A percentile compares a stretch with the other conserved stretches of the same genome.
phyloP scores from a whole-genome alignment of 2,888 invertebrate species.

The Oligia latruncula region DNA sequence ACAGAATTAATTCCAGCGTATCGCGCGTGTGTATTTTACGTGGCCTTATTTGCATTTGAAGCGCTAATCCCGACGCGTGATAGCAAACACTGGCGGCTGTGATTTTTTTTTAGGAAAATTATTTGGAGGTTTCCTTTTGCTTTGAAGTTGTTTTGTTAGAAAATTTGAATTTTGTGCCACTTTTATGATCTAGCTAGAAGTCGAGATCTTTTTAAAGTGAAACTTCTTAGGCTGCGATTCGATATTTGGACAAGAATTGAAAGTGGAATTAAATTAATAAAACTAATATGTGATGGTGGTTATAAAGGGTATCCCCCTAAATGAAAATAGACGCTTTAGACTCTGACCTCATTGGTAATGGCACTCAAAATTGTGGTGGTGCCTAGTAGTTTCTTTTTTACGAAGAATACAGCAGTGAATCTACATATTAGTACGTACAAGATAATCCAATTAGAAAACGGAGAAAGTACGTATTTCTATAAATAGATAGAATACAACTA shows the following conservation, averaged over 20 bases:
- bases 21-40: constrained; percentile 64
- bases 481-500: constrained; percentile 13
- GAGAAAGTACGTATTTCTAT: constrained; percentile 32
- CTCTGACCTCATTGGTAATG: background rate
- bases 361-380: background rate
- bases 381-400: background rate
- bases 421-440: background rate
- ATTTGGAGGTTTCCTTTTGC: constrained; percentile 25
- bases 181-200: background rate
- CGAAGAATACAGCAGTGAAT: background rate
- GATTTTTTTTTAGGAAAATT: constrained; percentile 37
- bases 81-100: constrained; percentile 61
- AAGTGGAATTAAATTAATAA: background rate
- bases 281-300: background rate
- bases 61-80: constrained; percentile 67
- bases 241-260: too few species aligned
- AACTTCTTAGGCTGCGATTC: too few species aligned
- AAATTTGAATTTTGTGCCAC: background rate
- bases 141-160: constrained; percentile 15
- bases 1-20: constrained; percentile 67
- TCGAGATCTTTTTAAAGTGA: background rate
- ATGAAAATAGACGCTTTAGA: too few species aligned
- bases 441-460: constrained; percentile 4
- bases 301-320: too few species aligned
- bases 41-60: constrained; percentile 72